Evolutionary conservation across 2,113 vertebrate genomes (phyloP), one percentile per base, ranked within the genome.

Genomic region (Epinephelus fuscoguttatus): DNA sequence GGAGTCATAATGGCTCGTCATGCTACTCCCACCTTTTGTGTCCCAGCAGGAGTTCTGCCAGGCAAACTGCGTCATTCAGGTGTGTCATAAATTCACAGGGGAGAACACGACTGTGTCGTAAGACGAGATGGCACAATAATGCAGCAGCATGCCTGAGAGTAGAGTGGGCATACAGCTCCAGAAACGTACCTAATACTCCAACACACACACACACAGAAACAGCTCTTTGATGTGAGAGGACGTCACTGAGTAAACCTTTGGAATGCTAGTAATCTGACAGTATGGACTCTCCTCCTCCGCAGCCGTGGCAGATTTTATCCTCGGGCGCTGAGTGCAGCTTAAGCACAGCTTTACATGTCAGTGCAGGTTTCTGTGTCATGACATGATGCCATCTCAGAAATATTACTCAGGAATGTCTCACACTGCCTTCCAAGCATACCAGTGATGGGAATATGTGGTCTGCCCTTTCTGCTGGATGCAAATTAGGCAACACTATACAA

Each of bases 371-470:
- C 25, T 85, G 82, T 86, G 85, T 88, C 53, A 84, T 74, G 74
- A 85, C 86, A 78, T 78, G 90, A 92, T 80, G 79, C 83, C 86
- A 82, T 80, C 75, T 25, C 30, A n/a, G 23, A 89, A 88, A 87
- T 71, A 87, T 89, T 80, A 62, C 42, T 55, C 60, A 59, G 76
- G 82, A 91, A 92, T 91, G 78, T 53, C 72, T 84, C 67, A 49
- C 69, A 0, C 57, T 61, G 72, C 33, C 83, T 85, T 75, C 76
- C 77, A 79, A 61, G 49, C 80, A 90, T 86, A 18, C 90, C 86
- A 71, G 0, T 19, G 59, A 74, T 57, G 23, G 18, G 75, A 83
- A 82, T 47, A 57, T 71, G 42, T 33, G 30, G 42, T 83, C 3
- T 64, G 23, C 13, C 21, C 50, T 79, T 88, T 70, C 11, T 10